These are phyloP conservation scores for Aleadryas rufinucha DNA, from an alignment of 2,113 vertebrate species.

Conservation along the genomic window DNA sequence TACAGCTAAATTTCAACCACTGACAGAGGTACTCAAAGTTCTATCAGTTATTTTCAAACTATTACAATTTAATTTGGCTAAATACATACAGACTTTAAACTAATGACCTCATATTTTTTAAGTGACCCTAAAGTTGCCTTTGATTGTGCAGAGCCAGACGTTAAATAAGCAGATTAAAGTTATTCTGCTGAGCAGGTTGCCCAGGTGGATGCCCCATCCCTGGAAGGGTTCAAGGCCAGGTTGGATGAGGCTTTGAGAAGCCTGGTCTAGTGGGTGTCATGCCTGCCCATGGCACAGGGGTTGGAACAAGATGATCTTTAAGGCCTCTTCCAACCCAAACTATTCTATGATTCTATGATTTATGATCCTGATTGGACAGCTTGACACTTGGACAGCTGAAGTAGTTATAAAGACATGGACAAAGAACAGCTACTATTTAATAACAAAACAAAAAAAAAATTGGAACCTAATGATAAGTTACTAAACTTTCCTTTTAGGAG, in stretches of 20 bases:
- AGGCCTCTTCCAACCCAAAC: background rate
- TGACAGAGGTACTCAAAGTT: background rate
- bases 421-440: background rate
- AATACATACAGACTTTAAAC: background rate
- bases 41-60: background rate
- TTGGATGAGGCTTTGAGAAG: background rate
- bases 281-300: background rate
- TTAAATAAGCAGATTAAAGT: background rate
- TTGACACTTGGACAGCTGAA: background rate
- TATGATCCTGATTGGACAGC: background rate
- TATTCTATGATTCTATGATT: background rate
- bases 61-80: background rate
- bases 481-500: background rate
- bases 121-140: background rate
- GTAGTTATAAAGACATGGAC: background rate
- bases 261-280: background rate
- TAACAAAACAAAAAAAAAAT: background rate
- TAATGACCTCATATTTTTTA: background rate
- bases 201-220: background rate
- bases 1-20: background rate
- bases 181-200: background rate
- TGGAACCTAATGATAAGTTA: background rate
- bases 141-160: background rate
- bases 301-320: background rate
- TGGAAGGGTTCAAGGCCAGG: background rate